phyloP scores from a whole-genome alignment of 1,140 invertebrate species.

The Scaptodrosophila lebanonensis region DNA sequence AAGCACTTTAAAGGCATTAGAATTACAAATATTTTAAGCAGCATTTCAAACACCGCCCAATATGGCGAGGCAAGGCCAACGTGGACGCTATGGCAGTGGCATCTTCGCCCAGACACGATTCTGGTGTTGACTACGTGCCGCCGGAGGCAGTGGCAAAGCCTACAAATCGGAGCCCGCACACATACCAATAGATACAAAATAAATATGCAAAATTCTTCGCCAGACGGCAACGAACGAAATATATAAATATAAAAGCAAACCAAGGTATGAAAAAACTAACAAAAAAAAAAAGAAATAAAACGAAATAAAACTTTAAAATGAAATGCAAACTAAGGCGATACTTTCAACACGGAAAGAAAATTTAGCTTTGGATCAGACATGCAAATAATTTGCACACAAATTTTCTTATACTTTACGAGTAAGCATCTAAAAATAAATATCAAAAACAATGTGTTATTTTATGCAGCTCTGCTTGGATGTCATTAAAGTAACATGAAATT shows the following conservation, averaged over 20 bases:
- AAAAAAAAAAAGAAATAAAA: background rate
- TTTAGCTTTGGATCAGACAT: constrained; percentile 49
- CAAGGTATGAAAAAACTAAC: background rate
- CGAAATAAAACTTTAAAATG: constrained; percentile 58
- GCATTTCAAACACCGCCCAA: constrained; percentile 10
- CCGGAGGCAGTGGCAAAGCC: constrained; percentile 48
- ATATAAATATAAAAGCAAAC: constrained; percentile 61
- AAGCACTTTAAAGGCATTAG: constrained; percentile 63
- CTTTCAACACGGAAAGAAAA: constrained; percentile 43
- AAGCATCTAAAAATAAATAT: too few species aligned
- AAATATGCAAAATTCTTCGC: constrained; percentile 57
- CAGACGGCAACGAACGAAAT: constrained; percentile 34
- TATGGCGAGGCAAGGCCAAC: too few species aligned
- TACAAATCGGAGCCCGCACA: constrained; percentile 17
- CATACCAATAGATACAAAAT: constrained; percentile 62
- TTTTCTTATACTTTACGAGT: too few species aligned
- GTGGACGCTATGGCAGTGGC: constrained; percentile 20
- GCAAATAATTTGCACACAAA: too few species aligned
- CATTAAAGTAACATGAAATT: too few species aligned
- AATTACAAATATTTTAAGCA: constrained; percentile 58
- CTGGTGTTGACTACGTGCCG: constrained; percentile 14
- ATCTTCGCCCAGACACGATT: background rate
- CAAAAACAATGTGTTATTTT: too few species aligned
- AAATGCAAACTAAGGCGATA: constrained; percentile 62
- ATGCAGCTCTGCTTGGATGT: too few species aligned